phyloP scores from a whole-genome alignment of 2,888 invertebrate species.

The Dichetophora obliterata region DNA sequence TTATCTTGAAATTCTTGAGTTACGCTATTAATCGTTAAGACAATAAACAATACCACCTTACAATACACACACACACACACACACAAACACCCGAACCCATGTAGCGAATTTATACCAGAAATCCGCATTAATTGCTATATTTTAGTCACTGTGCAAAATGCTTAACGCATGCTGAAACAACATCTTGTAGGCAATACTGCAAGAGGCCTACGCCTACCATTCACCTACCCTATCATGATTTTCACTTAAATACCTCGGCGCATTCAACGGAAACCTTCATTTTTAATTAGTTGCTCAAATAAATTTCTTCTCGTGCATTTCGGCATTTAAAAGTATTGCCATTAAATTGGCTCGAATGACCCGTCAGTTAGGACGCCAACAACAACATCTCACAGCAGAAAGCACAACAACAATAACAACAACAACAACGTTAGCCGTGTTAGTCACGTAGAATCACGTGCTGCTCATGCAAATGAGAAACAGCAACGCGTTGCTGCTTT shows the following conservation, averaged over 20 bases:
- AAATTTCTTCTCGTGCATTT: slow-evolving; percentile 44
- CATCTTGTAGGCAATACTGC: not conserved
- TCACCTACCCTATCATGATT: not conserved
- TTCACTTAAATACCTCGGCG: slow-evolving; percentile 25
- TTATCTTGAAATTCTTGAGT: not conserved
- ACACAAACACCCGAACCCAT: not conserved
- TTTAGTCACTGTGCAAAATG: slow-evolving; percentile 32
- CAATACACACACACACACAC: not conserved
- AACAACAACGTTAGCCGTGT: not conserved
- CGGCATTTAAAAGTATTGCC: slow-evolving; percentile 29
- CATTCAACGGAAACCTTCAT: slow-evolving; percentile 46
- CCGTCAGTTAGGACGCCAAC: not conserved
- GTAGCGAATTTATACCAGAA: slow-evolving; percentile 33
- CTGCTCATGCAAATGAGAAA: slow-evolving; percentile 29
- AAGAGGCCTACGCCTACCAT: not conserved
- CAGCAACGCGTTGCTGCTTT: not conserved
- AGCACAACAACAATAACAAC: too few relatives aligned
- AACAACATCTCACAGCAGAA: not conserved
- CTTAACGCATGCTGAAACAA: slow-evolving; percentile 43
- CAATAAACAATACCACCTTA: not conserved
- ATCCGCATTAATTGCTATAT: slow-evolving; percentile 48
- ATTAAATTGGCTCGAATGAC: slow-evolving; percentile 23
- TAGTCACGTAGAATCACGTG: slow-evolving; percentile 31
- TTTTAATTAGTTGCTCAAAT: slow-evolving; percentile 55
- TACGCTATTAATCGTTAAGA: not conserved